phyloP scores from a whole-genome alignment of 2,797 vertebrate species.

The Stomatorhinus walkeri region DNA sequence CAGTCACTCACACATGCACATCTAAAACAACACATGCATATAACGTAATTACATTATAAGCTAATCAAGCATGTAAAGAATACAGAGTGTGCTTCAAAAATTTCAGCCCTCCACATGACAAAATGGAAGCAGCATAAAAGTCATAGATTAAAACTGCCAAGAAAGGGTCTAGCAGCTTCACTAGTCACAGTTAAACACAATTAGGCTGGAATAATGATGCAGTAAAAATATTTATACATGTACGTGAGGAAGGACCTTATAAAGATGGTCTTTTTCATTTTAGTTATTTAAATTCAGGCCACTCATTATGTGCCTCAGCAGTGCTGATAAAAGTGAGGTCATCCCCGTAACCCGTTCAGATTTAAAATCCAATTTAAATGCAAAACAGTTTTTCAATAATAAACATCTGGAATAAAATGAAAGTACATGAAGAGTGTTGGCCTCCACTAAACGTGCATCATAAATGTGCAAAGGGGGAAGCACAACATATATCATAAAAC shows the following conservation, averaged over 20 bases:
- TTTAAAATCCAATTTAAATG: constrained; percentile 17
- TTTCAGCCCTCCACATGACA: background rate
- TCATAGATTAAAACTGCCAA: background rate
- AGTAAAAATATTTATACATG: constrained; percentile 11
- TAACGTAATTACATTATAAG: background rate
- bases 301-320: constrained; percentile 9
- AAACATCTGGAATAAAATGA: constrained; percentile 13
- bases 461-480: background rate
- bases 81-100: background rate
- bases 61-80: background rate
- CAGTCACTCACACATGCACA: background rate
- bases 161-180: background rate
- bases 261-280: background rate
- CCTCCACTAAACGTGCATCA: background rate
- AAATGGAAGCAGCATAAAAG: background rate
- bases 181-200: background rate
- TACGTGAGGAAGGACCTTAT: background rate
- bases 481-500: background rate
- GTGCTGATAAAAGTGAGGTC: constrained; percentile 14
- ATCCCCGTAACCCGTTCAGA: background rate
- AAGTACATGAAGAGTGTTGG: background rate
- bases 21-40: background rate
- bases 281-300: constrained; percentile 6
- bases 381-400: constrained; percentile 12
- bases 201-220: background rate